A percentile compares a stretch with the other conserved stretches of the same genome.
Evolutionary conservation across 2,888 invertebrate species (phyloP).

Genomic region (Spodoptera picta): DNA sequence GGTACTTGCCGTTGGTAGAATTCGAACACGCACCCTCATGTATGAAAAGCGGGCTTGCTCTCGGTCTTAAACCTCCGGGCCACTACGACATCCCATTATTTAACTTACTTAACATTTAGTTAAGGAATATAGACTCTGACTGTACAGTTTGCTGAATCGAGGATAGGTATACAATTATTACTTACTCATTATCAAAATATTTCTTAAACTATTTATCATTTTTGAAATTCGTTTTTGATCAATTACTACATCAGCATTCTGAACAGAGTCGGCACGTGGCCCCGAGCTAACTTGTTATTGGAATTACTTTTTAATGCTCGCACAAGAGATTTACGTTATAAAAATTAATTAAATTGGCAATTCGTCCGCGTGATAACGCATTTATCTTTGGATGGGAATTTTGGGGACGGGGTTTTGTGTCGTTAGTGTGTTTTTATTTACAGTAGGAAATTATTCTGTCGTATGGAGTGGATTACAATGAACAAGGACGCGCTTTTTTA

Average conservation of each 20-base stretch:
- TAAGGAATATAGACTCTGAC: neutral
- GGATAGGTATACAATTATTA: slow-evolving; percentile 8
- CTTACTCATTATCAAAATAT: slow-evolving; percentile 41
- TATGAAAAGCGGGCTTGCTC: too few species aligned
- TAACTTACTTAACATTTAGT: neutral
- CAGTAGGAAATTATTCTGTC: slow-evolving; percentile 68
- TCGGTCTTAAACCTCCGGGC: too few species aligned
- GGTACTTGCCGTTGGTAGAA: too few species aligned
- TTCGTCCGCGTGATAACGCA: slow-evolving; percentile 60
- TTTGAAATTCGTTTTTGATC: slow-evolving; percentile 33
- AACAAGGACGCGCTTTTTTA: slow-evolving; percentile 55
- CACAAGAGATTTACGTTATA: slow-evolving; percentile 67
- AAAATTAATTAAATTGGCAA: slow-evolving; percentile 72
- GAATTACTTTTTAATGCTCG: slow-evolving; percentile 70
- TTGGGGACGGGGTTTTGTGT: slow-evolving; percentile 57
- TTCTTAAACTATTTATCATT: slow-evolving; percentile 29
- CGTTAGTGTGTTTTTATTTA: slow-evolving; percentile 64
- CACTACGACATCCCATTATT: too few species aligned
- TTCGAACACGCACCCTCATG: too few species aligned
- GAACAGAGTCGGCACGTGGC: slow-evolving; percentile 43
- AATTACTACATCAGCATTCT: slow-evolving; percentile 14
- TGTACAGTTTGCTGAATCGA: neutral
- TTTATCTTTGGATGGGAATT: slow-evolving; percentile 55
- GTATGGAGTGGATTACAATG: slow-evolving; percentile 62
- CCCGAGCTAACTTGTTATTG: slow-evolving; percentile 55